A percentile compares a stretch with the other conserved stretches of the same genome.
Evolutionary conservation across 2,113 vertebrate genomes (phyloP).

Genomic region (Strix uralensis): DNA sequence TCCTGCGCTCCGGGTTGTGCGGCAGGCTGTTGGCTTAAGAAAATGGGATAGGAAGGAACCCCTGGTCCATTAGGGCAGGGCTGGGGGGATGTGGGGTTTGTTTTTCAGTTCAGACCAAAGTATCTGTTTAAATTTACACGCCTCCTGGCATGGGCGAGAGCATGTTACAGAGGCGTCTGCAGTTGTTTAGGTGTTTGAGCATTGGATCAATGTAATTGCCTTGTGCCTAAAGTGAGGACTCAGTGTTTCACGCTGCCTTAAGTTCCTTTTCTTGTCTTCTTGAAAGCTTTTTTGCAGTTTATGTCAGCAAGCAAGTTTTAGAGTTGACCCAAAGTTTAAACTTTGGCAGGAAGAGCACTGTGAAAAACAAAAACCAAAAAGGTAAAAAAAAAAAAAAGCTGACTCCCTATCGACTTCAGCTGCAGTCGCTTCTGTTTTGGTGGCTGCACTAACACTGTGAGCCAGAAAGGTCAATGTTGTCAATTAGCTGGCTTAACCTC

Average conservation of each 20-base stretch:
- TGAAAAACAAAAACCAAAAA: not conserved
- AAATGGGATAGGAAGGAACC: not conserved
- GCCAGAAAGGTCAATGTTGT: slow-evolving; percentile 50
- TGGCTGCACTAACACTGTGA: not conserved
- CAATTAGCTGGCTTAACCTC: slow-evolving; percentile 61
- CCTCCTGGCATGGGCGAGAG: not conserved
- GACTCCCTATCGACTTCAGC: not conserved
- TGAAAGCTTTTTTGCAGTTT: not conserved
- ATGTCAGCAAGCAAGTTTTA: not conserved
- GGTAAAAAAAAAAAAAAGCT: not conserved
- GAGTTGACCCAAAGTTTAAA: not conserved
- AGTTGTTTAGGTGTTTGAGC: not conserved
- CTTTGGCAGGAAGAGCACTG: not conserved
- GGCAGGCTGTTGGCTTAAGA: not conserved
- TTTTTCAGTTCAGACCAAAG: not conserved
- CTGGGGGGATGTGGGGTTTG: not conserved
- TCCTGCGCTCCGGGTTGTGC: rapidly evolving
- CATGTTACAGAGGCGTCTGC: not conserved
- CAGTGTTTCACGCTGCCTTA: not conserved
- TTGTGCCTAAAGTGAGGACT: not conserved
- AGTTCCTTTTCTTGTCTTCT: not conserved
- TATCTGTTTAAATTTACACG: not conserved
- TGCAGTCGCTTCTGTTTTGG: slow-evolving; percentile 48
- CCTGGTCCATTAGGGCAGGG: not conserved
- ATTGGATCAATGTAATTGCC: not conserved